These are phyloP conservation scores for Solea senegalensis DNA, from an alignment of 2,113 vertebrate species.

Conservation along the genomic window DNA sequence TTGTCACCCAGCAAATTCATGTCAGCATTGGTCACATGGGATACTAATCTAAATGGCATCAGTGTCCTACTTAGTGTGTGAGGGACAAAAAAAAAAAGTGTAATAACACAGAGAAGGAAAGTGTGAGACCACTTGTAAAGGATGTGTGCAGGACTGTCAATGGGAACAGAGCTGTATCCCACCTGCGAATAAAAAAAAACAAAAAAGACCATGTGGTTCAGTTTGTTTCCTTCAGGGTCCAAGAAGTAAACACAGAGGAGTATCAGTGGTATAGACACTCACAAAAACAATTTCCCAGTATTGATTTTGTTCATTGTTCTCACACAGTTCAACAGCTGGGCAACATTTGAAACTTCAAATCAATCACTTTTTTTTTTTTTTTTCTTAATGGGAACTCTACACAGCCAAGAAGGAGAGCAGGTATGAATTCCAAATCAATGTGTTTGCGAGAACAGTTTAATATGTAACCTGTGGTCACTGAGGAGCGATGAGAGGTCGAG, in stretches of 20 bases:
- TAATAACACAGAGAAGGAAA: constrained; percentile 15
- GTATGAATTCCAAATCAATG: neutral
- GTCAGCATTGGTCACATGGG: constrained; percentile 72
- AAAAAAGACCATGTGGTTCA: constrained; percentile 2
- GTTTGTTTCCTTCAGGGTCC: constrained; percentile 4
- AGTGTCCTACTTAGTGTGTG: constrained; percentile 74
- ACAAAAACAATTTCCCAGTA: neutral
- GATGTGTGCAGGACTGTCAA: constrained; percentile 27
- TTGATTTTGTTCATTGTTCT: constrained; percentile 8
- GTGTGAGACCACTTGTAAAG: constrained; percentile 26
- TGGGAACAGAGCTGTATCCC: constrained; percentile 4
- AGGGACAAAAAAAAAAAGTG: constrained; percentile 14
- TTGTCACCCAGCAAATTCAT: constrained; percentile 76
- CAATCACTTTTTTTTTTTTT: constrained; percentile 4
- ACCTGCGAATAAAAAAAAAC: constrained; percentile 1
- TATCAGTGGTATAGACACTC: neutral
- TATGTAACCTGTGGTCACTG: neutral
- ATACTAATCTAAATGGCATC: constrained; percentile 81
- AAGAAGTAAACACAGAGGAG: neutral
- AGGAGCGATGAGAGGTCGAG: neutral
- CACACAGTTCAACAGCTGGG: neutral
- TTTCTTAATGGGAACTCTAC: neutral
- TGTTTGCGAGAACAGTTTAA: neutral
- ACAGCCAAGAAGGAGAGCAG: neutral
- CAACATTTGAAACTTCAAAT: constrained; percentile 3